Base-by-base conservation (phyloP, 1,140 invertebrate genomes). In the Drosophila simulans region DNA sequence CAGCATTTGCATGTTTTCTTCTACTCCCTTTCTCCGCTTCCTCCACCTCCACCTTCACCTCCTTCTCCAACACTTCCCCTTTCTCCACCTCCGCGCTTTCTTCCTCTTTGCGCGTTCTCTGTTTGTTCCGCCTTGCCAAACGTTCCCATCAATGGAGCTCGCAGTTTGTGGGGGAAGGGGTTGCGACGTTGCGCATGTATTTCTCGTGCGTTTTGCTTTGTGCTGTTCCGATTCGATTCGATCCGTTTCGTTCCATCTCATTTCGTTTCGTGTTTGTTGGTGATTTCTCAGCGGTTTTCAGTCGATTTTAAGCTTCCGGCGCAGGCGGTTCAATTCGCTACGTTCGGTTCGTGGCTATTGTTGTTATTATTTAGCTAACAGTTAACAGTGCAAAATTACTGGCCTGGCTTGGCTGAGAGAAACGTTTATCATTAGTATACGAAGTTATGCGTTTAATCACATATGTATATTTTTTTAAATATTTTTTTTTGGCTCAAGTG, bases 281-380 rank as follows among this genome's bases (percentile, higher is more conserved):
- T 34, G 56, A 48, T 64, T 62, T 46, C 56, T 35, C 58, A 31
- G 58, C 64, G 42, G n/a, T 43, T 37, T 62, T 64, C n/a, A 43
- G 22, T 57, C 54, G 53, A 45, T 39, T 74, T 88, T 89, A 80
- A 89, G 84, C 83, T 89, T 89, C 84, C 84, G 84, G 84, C 84
- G 84, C 84, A 89, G 80, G 84, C 84, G 84, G 84, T 89, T 80
- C 60, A 34, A 40, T 42, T 70, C 64, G 66, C 66, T 70, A 34
- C 66, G 82, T 57, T 74, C 64, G 52, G 55, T 65, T 59, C 48
- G 79, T 65, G 8, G 27, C 49, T 51, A 25, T n/a, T 68, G 20
- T 40, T 55, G 59, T 57, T 70, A 56, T 72, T 70, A 34, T 57
- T 69, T 58, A 48, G 13, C n/a, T 8, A 31, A 31, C 52, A 48